These are phyloP conservation scores for Neotoxoptera formosana DNA, from an alignment of 1,140 invertebrate genomes.

Conservation along the genomic window DNA sequence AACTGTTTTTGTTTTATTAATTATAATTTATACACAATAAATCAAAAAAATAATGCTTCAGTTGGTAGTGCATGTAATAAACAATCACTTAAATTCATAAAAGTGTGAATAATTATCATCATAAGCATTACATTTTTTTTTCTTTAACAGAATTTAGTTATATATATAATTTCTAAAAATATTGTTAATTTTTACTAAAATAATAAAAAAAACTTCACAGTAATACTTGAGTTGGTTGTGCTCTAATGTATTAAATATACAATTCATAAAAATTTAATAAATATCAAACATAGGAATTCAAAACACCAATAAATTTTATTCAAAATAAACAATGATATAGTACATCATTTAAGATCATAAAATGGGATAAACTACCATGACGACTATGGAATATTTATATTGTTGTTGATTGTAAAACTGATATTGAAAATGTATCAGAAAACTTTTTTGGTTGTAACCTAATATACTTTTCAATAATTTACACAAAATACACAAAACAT, in stretches of 20 bases:
- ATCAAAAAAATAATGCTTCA: not conserved
- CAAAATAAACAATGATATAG: not conserved
- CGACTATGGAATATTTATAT: not conserved
- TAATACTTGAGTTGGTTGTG: no score
- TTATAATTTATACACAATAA: not conserved
- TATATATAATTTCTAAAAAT: not conserved
- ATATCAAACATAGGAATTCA: no score
- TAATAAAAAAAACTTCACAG: no score
- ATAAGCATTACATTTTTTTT: not conserved
- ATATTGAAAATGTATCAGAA: not conserved
- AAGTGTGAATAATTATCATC: not conserved
- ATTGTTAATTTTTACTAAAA: no score
- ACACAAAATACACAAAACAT: not conserved
- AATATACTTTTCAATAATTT: not conserved
- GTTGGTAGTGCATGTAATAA: conserved; percentile 45
- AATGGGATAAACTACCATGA: not conserved
- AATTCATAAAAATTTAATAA: no score
- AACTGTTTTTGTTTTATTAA: not conserved
- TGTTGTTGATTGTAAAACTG: not conserved
- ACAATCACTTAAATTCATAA: conserved; percentile 25
- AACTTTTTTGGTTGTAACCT: not conserved
- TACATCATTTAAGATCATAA: not conserved
- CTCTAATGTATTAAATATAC: no score
- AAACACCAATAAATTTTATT: not conserved
- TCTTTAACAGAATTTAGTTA: not conserved